Conservation (phyloP, 2,888 invertebrate species). For the Diaperis boleti region DNA sequence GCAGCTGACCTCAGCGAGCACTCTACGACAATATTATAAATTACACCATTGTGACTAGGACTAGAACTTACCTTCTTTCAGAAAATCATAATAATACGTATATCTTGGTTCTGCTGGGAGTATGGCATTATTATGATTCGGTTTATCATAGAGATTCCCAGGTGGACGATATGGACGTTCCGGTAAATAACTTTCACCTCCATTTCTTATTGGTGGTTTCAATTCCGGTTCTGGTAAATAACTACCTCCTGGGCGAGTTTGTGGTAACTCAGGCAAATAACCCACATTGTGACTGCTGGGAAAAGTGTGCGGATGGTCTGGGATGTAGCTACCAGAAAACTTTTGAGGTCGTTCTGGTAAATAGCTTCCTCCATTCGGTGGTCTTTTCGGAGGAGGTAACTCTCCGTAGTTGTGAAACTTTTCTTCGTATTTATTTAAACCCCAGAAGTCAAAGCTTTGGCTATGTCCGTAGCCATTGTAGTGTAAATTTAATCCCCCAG, state of each 20-base stretch:
- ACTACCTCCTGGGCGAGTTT: slow-evolving; percentile 5
- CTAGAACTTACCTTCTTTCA: slow-evolving; percentile 59
- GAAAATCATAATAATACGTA: slow-evolving; percentile 53
- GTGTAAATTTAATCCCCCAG: slow-evolving; percentile 49
- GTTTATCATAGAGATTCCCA: too few relatives aligned
- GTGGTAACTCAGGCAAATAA: slow-evolving; percentile 21
- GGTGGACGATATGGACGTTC: neutral
- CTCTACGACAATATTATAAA: too few relatives aligned
- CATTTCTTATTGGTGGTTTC: slow-evolving; percentile 34
- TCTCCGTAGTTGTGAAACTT: slow-evolving; percentile 34
- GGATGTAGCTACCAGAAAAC: slow-evolving; percentile 26
- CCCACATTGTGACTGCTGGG: too few relatives aligned
- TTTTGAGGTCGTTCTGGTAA: slow-evolving; percentile 37
- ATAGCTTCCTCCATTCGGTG: slow-evolving; percentile 41
- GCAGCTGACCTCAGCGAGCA: slow-evolving; percentile 81
- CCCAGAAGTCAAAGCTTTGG: slow-evolving; percentile 58
- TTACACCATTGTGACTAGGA: neutral
- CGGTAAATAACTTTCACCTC: slow-evolving; percentile 27
- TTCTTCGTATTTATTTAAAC: slow-evolving; percentile 51
- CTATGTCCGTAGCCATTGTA: slow-evolving; percentile 52
- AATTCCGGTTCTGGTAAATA: slow-evolving; percentile 38
- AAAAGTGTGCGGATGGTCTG: too few relatives aligned
- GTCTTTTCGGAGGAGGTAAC: slow-evolving; percentile 23
- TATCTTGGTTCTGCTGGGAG: slow-evolving; percentile 55
- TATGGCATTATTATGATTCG: slow-evolving; percentile 55